Percentiles rank a stretch among this genome's conserved stretches.
Evolutionary conservation across 2,797 vertebrate genomes (phyloP).

Genomic region (Pygocentrus nattereri): DNA sequence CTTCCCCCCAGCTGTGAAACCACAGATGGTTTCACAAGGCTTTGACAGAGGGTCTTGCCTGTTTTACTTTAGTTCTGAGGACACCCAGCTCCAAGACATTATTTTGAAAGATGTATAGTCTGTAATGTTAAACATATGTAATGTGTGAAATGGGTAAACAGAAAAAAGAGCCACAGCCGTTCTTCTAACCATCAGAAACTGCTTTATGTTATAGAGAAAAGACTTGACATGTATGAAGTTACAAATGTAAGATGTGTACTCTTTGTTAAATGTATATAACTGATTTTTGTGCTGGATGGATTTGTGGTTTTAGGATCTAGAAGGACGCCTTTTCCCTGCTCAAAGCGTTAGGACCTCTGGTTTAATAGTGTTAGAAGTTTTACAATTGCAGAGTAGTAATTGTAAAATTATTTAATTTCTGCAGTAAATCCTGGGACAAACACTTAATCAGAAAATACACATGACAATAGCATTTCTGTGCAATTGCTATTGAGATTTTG

Average conservation of each 20-base stretch:
- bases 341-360: too few relatives aligned
- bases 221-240: background rate
- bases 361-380: too few relatives aligned
- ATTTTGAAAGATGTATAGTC: slow-evolving; percentile 3
- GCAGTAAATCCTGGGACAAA: too few relatives aligned
- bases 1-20: slow-evolving; percentile 19
- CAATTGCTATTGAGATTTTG: too few relatives aligned
- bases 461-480: too few relatives aligned
- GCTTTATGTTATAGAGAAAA: background rate
- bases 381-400: too few relatives aligned
- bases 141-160: background rate
- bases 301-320: background rate
- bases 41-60: slow-evolving; percentile 24
- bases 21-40: slow-evolving; percentile 28
- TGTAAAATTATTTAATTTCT: too few relatives aligned
- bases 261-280: background rate
- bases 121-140: slow-evolving; percentile 35
- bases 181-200: background rate
- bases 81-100: slow-evolving; percentile 59
- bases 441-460: too few relatives aligned
- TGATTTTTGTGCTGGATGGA: background rate
- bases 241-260: background rate
- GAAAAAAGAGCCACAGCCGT: background rate
- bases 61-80: slow-evolving; percentile 37
- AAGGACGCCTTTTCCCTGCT: too few relatives aligned